These are phyloP conservation scores for Huso huso DNA, from an alignment of 2,797 vertebrate genomes.

Conservation along the genomic window DNA sequence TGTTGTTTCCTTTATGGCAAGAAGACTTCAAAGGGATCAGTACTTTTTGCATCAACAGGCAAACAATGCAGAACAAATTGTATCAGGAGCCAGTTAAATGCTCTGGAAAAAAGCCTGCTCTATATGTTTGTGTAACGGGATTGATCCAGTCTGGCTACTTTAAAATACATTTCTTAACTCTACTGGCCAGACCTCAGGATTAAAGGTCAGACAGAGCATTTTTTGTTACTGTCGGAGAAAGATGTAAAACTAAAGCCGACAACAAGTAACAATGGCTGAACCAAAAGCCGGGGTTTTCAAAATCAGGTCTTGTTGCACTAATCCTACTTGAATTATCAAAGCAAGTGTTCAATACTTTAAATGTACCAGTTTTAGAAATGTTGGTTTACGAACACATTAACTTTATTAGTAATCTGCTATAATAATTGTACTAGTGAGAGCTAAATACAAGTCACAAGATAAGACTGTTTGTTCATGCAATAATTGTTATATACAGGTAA, in stretches of 20 bases:
- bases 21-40: constrained; percentile 43
- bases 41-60: constrained; percentile 39
- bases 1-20: constrained; percentile 37
- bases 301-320: not conserved
- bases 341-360: too few relatives aligned
- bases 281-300: constrained; percentile 12
- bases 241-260: not conserved
- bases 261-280: constrained; percentile 22
- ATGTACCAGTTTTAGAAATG: too few relatives aligned
- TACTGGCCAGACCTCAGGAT: constrained; percentile 28
- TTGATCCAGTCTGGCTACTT: constrained; percentile 27
- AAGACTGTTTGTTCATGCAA: too few relatives aligned
- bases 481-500: too few relatives aligned
- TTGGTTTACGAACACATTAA: too few relatives aligned
- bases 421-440: too few relatives aligned
- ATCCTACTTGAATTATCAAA: not conserved
- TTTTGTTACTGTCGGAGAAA: constrained; percentile 23
- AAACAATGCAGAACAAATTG: constrained; percentile 52
- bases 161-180: constrained; percentile 24
- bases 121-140: constrained; percentile 34
- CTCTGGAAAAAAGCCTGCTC: constrained; percentile 36
- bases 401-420: too few relatives aligned
- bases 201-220: constrained; percentile 23
- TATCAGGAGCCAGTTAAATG: constrained; percentile 44
- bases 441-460: too few relatives aligned